These are phyloP conservation scores for Leptura quadrifasciata DNA, from an alignment of 2,888 invertebrate genomes.

Conservation along the genomic window DNA sequence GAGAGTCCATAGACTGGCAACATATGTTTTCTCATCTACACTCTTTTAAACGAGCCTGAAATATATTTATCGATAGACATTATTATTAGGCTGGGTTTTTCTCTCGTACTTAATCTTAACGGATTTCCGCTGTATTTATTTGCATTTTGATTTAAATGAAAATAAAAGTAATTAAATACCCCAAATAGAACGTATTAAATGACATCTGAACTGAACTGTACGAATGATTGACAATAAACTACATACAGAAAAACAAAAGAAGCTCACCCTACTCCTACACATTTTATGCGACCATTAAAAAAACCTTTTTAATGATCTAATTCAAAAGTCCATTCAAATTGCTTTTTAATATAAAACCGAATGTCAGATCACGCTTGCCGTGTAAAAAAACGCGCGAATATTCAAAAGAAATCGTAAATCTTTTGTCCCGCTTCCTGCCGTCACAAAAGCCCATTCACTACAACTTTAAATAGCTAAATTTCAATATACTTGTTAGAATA, in stretches of 20 bases:
- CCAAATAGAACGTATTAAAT: conserved; percentile 60
- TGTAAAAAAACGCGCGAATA: conserved; percentile 56
- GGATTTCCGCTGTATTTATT: conserved; percentile 57
- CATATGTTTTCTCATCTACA: conserved; percentile 46
- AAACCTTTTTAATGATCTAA: conserved; percentile 44
- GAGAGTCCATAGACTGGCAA: conserved; percentile 51
- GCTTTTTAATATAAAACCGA: conserved; percentile 54
- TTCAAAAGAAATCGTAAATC: conserved; percentile 47
- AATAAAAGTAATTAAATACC: conserved; percentile 35
- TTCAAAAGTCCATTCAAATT: conserved; percentile 54
- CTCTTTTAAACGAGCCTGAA: conserved; percentile 17
- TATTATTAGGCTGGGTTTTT: conserved; percentile 11
- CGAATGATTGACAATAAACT: conserved; percentile 61
- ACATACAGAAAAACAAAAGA: conserved; percentile 57
- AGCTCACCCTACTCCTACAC: conserved; percentile 46
- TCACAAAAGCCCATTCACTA: conserved; percentile 20
- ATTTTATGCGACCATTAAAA: conserved; percentile 17
- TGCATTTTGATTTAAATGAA: conserved; percentile 48
- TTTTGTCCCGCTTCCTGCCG: conserved; percentile 48
- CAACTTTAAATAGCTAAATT: conserved; percentile 19
- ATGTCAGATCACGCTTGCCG: conserved; percentile 53
- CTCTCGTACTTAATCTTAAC: conserved; percentile 40
- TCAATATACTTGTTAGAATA: neutral
- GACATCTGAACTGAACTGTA: conserved; percentile 55
- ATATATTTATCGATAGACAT: conserved; percentile 26